Base-by-base conservation (phyloP, 2,113 vertebrate species). In the Cygnus atratus region DNA sequence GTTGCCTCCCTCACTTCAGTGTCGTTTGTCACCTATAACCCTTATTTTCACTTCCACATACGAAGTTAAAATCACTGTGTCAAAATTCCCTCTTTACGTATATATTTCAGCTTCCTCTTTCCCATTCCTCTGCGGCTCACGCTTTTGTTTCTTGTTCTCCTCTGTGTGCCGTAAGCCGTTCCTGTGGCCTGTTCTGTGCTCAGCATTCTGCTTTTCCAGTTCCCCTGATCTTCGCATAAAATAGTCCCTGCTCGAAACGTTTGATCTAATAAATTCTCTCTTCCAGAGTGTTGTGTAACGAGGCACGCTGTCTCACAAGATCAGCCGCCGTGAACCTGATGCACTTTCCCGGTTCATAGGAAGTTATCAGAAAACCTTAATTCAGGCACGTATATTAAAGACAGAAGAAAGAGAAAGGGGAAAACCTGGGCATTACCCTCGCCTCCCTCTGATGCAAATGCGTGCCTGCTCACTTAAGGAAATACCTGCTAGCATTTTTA, bases 21-120 rank as follows among this genome's bases (percentile, higher is more conserved):
- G 39, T 81, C 62, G 39, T 55, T 50, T 63, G 70, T 78, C 88
- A 70, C 73, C 19, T 3, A 46, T 31, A 55, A 68, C 70, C 61
- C 58, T 11, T 39, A 54, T 96, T 98, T 97, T 98, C 97, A 97
- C 96, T 98, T 98, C 97, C 97, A 93, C 91, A 93, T 94, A 80
- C 75, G 58, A 80, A 96, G 59, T 29, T 92, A 25, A 93, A 88
- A 94, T 94, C 93, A 83, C 74, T 58, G 74, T 88, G 94, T 93
- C 95, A 95, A 97, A 97, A 97, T 95, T 95, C 80, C 93, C 80
- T 94, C 95, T 95, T 63, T 54, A 78, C 13, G 24, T 59, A 87
- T 88, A 67, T 20, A 44, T 82, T 96, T 96, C 57, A 35, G 57
- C 93, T 98, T 97, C 97, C 96, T 87, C 84, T 74, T 95, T 91